Percentiles rank a stretch among this genome's conserved stretches.
Evolutionary conservation across 2,888 invertebrate genomes (phyloP).

Genomic region (Eupsilia transversa): DNA sequence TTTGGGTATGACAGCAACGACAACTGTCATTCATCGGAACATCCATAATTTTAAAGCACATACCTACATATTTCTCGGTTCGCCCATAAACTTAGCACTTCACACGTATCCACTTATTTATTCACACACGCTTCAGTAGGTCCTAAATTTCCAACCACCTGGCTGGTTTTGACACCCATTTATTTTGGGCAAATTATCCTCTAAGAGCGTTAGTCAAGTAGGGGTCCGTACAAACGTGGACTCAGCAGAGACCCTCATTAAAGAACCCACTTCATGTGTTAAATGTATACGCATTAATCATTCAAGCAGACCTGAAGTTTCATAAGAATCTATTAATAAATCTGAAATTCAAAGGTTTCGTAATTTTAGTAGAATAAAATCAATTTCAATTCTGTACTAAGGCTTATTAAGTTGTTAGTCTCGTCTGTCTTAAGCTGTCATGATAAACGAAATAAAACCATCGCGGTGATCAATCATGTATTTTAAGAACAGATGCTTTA

Average conservation of each 20-base stretch:
- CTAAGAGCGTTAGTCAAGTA: conserved; percentile 23
- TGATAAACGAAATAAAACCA: background rate
- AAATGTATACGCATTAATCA: conserved; percentile 44
- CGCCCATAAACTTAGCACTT: background rate
- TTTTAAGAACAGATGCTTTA: background rate
- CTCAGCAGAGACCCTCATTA: conserved; percentile 42
- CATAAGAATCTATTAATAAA: conserved; percentile 22
- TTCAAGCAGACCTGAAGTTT: conserved; percentile 30
- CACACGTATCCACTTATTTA: conserved; percentile 6
- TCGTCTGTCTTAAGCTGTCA: background rate
- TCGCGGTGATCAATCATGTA: conserved; percentile 21
- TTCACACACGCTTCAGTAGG: conserved; percentile 17
- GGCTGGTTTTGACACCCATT: conserved; percentile 26
- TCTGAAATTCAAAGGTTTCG: conserved; percentile 10
- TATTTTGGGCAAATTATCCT: conserved; percentile 41
- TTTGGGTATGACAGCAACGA: background rate
- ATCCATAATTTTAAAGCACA: background rate
- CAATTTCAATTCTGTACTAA: background rate
- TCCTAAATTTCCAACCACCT: conserved; percentile 23
- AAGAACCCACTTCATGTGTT: conserved; percentile 32
- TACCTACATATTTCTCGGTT: background rate
- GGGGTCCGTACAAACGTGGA: conserved; percentile 12
- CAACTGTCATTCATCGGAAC: background rate
- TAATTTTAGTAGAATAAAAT: background rate
- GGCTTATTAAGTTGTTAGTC: background rate